A percentile compares a stretch with the other conserved stretches of the same genome.
These are phyloP conservation scores for Anodontia alba DNA, from an alignment of 2,888 invertebrate genomes.

Conservation along the genomic window DNA sequence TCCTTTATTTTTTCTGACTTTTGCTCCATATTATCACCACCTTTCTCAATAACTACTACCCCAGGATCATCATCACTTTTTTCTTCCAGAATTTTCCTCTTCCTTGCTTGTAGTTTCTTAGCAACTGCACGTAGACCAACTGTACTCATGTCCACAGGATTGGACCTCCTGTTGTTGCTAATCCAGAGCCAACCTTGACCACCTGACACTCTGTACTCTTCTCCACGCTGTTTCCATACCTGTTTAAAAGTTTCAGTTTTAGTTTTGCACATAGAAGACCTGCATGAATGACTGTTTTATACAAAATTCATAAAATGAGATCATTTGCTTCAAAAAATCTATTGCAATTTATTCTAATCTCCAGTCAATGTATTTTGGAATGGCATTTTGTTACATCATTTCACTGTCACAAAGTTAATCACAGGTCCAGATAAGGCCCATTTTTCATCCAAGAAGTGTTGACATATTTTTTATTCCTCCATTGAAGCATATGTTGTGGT, in stretches of 20 bases:
- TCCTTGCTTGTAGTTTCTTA: constrained; percentile 70
- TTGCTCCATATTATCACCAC: background rate
- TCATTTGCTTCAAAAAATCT: background rate
- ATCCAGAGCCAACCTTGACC: constrained; percentile 93
- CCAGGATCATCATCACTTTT: constrained; percentile 15
- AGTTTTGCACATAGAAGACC: too few relatives aligned
- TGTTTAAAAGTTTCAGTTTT: constrained; percentile 49
- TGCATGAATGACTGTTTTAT: too few relatives aligned
- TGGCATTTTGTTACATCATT: too few relatives aligned
- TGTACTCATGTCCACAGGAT: constrained; percentile 86
- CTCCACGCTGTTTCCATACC: constrained; percentile 97
- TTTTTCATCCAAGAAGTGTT: too few relatives aligned
- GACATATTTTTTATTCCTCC: too few relatives aligned
- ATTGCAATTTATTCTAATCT: background rate
- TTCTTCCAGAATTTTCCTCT: constrained; percentile 54
- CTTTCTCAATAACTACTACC: background rate
- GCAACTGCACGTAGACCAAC: constrained; percentile 87
- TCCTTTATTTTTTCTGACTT: background rate
- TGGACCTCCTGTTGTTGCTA: constrained; percentile 86
- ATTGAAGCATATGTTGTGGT: too few relatives aligned
- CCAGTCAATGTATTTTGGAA: too few relatives aligned
- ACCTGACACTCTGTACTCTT: constrained; percentile 98
- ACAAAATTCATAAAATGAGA: background rate
- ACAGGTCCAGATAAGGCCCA: too few relatives aligned
- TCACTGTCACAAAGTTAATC: too few relatives aligned